Conservation (phyloP, 2,113 vertebrate genomes). For the Thymallus thymallus region DNA sequence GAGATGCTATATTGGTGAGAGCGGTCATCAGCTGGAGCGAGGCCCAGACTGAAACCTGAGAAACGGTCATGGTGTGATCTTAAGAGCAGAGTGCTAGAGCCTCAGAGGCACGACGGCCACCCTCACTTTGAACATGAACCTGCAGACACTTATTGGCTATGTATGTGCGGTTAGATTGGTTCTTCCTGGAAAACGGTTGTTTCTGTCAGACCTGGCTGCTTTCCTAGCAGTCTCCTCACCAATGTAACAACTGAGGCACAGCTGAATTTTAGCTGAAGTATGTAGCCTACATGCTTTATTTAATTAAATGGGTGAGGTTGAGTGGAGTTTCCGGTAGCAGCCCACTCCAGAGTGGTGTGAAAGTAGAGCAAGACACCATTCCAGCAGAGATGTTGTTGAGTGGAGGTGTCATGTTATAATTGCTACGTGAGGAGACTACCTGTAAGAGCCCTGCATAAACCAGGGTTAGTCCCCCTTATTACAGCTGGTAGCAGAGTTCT, state of each 20-base stretch:
- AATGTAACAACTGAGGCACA: not conserved
- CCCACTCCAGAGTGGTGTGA: too few species aligned
- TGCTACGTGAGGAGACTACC: constrained; percentile 41
- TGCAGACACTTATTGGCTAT: not conserved
- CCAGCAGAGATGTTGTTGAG: too few species aligned
- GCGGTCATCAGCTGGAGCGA: constrained; percentile 12
- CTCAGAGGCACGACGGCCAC: not conserved
- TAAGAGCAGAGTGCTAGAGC: not conserved
- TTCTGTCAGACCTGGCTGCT: not conserved
- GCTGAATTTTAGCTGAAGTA: not conserved
- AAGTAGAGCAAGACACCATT: too few species aligned
- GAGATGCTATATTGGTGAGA: constrained; percentile 23
- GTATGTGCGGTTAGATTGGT: not conserved
- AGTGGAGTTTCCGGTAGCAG: constrained; percentile 5
- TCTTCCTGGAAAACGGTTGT: not conserved
- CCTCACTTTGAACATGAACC: not conserved
- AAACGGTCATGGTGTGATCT: constrained; percentile 10
- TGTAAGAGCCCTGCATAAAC: constrained; percentile 40
- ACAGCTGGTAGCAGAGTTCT: constrained; percentile 46
- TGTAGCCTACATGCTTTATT: not conserved
- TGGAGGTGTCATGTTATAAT: constrained; percentile 17
- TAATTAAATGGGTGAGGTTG: not conserved
- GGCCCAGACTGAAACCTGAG: constrained; percentile 35
- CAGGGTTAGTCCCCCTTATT: constrained; percentile 46
- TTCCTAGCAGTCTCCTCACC: not conserved